Evolutionary conservation across 1,140 invertebrate species (phyloP).

Genomic region (Drosophila nigromelanica): DNA sequence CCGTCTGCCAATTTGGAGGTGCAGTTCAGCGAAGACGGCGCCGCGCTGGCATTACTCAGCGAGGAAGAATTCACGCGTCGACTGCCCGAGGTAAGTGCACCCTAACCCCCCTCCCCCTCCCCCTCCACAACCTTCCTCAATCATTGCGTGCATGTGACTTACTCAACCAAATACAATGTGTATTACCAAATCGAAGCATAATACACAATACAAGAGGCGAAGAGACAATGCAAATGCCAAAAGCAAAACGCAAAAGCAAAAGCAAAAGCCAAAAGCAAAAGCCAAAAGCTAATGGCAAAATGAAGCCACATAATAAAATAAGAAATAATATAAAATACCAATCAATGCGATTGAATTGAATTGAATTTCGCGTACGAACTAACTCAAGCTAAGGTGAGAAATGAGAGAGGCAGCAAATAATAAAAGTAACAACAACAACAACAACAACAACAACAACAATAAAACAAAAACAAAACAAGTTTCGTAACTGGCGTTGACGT

Average conservation of each 20-base stretch:
- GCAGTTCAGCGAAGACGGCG: constrained; percentile 86
- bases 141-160: constrained; percentile 25
- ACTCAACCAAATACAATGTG: constrained; percentile 54
- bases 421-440: constrained; percentile 42
- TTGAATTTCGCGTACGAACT: constrained; percentile 75
- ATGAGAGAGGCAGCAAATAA: constrained; percentile 22
- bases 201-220: constrained; percentile 50
- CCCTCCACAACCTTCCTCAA: background rate
- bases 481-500: constrained; percentile 82
- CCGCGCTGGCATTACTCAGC: constrained; percentile 89
- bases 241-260: constrained; percentile 33
- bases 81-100: constrained; percentile 88
- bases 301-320: constrained; percentile 29
- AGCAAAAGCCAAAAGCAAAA: constrained; percentile 22
- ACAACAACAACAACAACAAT: constrained; percentile 10
- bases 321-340: constrained; percentile 38
- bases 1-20: constrained; percentile 91
- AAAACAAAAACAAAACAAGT: constrained; percentile 74
- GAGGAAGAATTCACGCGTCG: constrained; percentile 94
- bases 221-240: constrained; percentile 61
- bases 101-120: background rate
- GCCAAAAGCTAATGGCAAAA: constrained; percentile 20
- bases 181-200: constrained; percentile 70
- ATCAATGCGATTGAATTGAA: constrained; percentile 69
- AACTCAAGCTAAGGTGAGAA: constrained; percentile 17